phyloP scores from a whole-genome alignment of 92 coral and sea anemone genomes.

The Palythoa grandiflora region DNA sequence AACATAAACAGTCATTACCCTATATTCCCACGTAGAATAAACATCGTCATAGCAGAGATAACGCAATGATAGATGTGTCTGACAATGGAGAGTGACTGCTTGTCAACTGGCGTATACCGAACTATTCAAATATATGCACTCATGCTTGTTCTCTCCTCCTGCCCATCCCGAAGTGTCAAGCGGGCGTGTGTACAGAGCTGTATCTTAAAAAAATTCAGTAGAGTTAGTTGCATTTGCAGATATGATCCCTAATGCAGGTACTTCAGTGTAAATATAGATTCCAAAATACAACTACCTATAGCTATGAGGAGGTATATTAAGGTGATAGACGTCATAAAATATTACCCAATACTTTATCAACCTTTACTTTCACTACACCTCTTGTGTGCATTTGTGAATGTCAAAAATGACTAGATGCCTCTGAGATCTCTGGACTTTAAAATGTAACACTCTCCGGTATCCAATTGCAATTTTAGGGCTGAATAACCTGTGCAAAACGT shows the following conservation, averaged over 20 bases:
- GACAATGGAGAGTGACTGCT: slow-evolving; percentile 29
- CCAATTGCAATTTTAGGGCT: not conserved
- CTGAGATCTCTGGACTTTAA: not conserved
- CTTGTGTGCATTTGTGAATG: not conserved
- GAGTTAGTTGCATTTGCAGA: not conserved
- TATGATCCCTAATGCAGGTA: not conserved
- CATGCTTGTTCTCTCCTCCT: slow-evolving; percentile 36
- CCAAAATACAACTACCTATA: not conserved
- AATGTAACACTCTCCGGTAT: not conserved
- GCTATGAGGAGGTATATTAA: not conserved
- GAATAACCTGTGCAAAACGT: not conserved
- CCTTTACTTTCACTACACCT: not conserved
- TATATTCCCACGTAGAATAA: slow-evolving; percentile 62
- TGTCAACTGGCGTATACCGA: slow-evolving; percentile 35
- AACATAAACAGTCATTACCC: slow-evolving; percentile 72
- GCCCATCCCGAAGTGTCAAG: not conserved
- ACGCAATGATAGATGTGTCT: slow-evolving; percentile 32
- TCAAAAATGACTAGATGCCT: not conserved
- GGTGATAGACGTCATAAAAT: not conserved
- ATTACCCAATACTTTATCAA: not conserved
- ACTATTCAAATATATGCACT: slow-evolving; percentile 42
- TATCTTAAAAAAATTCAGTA: not conserved
- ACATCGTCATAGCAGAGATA: slow-evolving; percentile 49
- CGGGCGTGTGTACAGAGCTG: not conserved
- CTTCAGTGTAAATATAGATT: not conserved